Evolutionary conservation across 2,888 invertebrate species (phyloP).

Genomic region (Acrocyrtus sp.): DNA sequence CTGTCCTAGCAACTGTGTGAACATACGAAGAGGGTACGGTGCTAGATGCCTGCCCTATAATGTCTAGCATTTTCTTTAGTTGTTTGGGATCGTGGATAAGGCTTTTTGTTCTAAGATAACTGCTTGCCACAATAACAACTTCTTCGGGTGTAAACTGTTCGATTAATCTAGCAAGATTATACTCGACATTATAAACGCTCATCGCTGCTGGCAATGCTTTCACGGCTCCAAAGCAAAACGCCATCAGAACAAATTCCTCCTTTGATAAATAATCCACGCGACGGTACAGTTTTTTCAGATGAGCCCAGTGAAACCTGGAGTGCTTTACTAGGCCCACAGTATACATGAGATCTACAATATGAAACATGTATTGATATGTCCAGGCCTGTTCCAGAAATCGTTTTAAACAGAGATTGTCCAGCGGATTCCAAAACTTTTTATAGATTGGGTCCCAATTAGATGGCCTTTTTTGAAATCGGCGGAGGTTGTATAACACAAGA

Average conservation of each 20-base stretch:
- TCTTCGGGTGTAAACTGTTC: constrained; percentile 73
- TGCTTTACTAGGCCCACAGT: constrained; percentile 62
- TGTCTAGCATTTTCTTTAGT: constrained; percentile 69
- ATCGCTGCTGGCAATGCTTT: constrained; percentile 69
- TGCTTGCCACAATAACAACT: constrained; percentile 78
- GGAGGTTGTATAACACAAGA: constrained; percentile 30
- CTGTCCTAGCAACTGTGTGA: constrained; percentile 69
- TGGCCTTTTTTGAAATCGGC: constrained; percentile 66
- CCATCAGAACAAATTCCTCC: constrained; percentile 74
- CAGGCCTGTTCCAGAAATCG: constrained; percentile 59
- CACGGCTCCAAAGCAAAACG: constrained; percentile 75
- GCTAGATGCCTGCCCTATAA: constrained; percentile 69
- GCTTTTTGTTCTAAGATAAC: constrained; percentile 80
- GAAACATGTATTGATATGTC: constrained; percentile 68
- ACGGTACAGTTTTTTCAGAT: constrained; percentile 70
- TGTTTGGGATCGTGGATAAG: constrained; percentile 71
- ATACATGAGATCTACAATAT: constrained; percentile 75
- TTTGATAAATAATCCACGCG: constrained; percentile 72
- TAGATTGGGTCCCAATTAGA: constrained; percentile 72
- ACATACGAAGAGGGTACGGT: constrained; percentile 74
- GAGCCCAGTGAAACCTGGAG: constrained; percentile 68
- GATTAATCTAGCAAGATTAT: constrained; percentile 69
- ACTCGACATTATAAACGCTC: constrained; percentile 76
- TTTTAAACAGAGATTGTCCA: constrained; percentile 75
- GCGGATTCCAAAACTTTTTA: constrained; percentile 74